These are phyloP conservation scores for Phlogophora meticulosa DNA, from an alignment of 2,888 invertebrate species.

Conservation along the genomic window DNA sequence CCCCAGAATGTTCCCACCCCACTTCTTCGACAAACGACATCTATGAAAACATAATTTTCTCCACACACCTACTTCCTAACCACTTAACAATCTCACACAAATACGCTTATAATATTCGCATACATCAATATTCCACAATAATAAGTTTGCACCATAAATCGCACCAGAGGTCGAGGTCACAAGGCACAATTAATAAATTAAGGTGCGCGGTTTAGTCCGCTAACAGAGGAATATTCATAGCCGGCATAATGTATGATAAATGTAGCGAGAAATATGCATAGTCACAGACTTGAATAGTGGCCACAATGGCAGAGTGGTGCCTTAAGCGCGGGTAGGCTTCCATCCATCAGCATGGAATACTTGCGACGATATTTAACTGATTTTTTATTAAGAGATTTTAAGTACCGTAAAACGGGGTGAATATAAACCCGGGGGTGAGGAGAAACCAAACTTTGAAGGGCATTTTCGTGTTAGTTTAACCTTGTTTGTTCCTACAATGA, in stretches of 20 bases:
- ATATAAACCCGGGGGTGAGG: too few relatives aligned
- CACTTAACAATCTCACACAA: conserved; percentile 63
- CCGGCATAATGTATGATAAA: conserved; percentile 85
- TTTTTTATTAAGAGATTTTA: too few relatives aligned
- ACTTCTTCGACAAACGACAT: conserved; percentile 15
- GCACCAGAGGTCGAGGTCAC: conserved; percentile 74
- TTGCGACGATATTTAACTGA: neutral
- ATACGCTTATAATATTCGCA: conserved; percentile 62
- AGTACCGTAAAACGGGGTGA: too few relatives aligned
- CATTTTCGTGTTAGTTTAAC: neutral
- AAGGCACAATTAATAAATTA: conserved; percentile 87
- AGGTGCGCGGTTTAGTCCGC: conserved; percentile 74
- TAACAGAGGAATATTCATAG: conserved; percentile 89
- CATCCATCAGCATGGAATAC: conserved; percentile 48
- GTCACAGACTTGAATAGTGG: conserved; percentile 76
- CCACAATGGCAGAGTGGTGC: conserved; percentile 71
- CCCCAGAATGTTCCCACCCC: conserved; percentile 38
- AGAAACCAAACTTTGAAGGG: too few relatives aligned
- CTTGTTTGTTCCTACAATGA: too few relatives aligned
- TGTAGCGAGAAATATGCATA: conserved; percentile 84
- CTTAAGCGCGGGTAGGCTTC: conserved; percentile 42
- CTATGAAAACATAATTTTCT: conserved; percentile 57
- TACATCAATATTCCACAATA: conserved; percentile 69
- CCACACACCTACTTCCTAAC: conserved; percentile 25
- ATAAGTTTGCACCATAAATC: conserved; percentile 81